Base-by-base conservation (phyloP, 2,888 invertebrate species). In the Lathronympha strigana region DNA sequence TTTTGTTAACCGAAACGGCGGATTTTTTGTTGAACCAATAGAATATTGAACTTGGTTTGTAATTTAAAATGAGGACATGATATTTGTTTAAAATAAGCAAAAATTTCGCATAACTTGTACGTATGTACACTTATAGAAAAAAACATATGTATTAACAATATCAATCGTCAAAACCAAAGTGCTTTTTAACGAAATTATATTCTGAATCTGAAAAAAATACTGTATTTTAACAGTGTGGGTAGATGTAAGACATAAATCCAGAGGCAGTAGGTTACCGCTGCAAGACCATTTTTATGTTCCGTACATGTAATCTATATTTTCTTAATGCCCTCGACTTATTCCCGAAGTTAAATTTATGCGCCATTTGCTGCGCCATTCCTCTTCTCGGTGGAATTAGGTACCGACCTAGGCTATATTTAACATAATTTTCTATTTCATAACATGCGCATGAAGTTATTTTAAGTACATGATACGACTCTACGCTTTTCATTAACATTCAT, bases 271-370 rank as follows among this genome's bases (percentile, higher is more conserved):
- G 62, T 61, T 66, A 76, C 76, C 74, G 74, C 72, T 75, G 76
- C 72, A 72, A 73, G 73, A 72, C 74, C 79, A 80, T 82, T 84
- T 80, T 78, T 74, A 76, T 77, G 75, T 78, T 75, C 75, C 76
- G 76, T 80, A 80, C 77, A 79, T 80, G 80, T 84, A 83, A 86
- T 86, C 81, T 86, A 83, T 83, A 84, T 84, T 84, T 79, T 85
- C 85, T 83, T 86, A 86, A 86, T 83, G 83, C 78, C 71, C 79
- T 76, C 79, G 76, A 83, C 81, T 85, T 84, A 82, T 86, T 86
- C 82, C 80, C 78, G 80, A 83, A 82, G 82, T 73, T 79, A 81
- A 86, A 88, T 89, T 87, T 88, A 87, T 88, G 86, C 77, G 81
- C 84, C 86, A 86, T 87, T 88, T 86, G 83, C 84, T 76, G 77